A percentile compares a stretch with the other conserved stretches of the same genome.
phyloP scores from a whole-genome alignment of 1,140 invertebrate species.

The Drosophila insularis region DNA sequence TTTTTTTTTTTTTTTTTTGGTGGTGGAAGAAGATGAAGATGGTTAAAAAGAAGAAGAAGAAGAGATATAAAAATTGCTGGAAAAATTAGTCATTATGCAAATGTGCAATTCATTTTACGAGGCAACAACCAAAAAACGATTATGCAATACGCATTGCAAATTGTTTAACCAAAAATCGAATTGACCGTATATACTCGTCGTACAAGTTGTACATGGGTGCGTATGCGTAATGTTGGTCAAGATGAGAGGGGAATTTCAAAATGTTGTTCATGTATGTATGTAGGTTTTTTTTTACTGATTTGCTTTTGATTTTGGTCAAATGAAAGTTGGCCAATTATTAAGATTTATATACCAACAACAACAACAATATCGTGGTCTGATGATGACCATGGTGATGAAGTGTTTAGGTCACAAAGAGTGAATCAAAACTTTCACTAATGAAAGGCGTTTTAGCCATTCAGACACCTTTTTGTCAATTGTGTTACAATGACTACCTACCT shows the following conservation, averaged over 20 bases:
- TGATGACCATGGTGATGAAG: background rate
- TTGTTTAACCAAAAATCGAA: background rate
- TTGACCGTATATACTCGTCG: background rate
- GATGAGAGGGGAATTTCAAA: constrained; percentile 39
- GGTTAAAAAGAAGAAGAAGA: constrained; percentile 1
- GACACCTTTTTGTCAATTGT: constrained; percentile 48
- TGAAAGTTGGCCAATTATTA: constrained; percentile 39
- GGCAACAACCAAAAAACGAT: constrained; percentile 59
- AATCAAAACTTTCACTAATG: constrained; percentile 71
- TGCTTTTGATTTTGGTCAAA: constrained; percentile 19
- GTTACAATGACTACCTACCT: background rate
- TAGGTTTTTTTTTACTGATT: constrained; percentile 16
- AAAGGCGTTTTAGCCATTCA: constrained; percentile 38
- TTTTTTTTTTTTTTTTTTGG: no score
- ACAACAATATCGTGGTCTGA: background rate
- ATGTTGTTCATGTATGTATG: constrained; percentile 34
- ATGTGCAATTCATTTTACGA: constrained; percentile 64
- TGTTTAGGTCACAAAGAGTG: constrained; percentile 22
- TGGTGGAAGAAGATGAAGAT: constrained; percentile 18
- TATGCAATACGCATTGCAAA: constrained; percentile 51
- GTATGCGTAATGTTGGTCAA: constrained; percentile 72
- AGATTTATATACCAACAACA: background rate
- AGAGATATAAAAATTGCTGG: constrained; percentile 29
- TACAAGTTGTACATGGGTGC: constrained; percentile 39
- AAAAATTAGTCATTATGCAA: constrained; percentile 78